phyloP scores from a whole-genome alignment of 2,113 vertebrate species.

The Anhinga anhinga region DNA sequence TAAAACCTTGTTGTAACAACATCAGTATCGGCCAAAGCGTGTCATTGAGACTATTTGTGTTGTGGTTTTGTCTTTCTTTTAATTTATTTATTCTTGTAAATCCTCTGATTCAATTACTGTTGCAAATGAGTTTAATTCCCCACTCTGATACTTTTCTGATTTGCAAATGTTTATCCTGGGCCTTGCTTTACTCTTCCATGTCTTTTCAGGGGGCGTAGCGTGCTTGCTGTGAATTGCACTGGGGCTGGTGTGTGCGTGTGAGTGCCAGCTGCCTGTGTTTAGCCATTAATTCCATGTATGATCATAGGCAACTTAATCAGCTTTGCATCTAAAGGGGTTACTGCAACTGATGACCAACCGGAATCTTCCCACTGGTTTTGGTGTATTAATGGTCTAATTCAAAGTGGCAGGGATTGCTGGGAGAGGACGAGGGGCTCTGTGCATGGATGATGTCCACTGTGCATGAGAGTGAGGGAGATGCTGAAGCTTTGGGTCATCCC shows the following conservation, averaged over 20 bases:
- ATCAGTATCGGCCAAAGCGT: not conserved
- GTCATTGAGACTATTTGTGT: not conserved
- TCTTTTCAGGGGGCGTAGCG: not conserved
- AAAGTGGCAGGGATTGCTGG: not conserved
- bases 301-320: constrained; percentile 10
- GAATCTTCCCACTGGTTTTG: not conserved
- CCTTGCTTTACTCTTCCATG: not conserved
- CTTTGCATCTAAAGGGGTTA: constrained; percentile 13
- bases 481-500: not conserved
- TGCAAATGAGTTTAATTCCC: constrained; percentile 31
- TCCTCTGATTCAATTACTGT: constrained; percentile 22
- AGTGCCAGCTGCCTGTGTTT: not conserved
- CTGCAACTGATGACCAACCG: not conserved
- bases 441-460: fast-evolving
- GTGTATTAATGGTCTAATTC: not conserved
- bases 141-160: not conserved
- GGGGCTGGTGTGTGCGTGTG: not conserved
- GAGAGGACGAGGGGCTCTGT: not conserved
- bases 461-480: not conserved
- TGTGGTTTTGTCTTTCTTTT: not conserved
- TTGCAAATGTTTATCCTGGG: not conserved
- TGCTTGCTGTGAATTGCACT: not conserved
- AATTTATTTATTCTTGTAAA: constrained; percentile 29
- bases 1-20: constrained; percentile 40
- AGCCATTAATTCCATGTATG: not conserved